A percentile compares a stretch with the other conserved stretches of the same genome.
Evolutionary conservation across 2,113 vertebrate genomes (phyloP).

Genomic region (Lontra canadensis): DNA sequence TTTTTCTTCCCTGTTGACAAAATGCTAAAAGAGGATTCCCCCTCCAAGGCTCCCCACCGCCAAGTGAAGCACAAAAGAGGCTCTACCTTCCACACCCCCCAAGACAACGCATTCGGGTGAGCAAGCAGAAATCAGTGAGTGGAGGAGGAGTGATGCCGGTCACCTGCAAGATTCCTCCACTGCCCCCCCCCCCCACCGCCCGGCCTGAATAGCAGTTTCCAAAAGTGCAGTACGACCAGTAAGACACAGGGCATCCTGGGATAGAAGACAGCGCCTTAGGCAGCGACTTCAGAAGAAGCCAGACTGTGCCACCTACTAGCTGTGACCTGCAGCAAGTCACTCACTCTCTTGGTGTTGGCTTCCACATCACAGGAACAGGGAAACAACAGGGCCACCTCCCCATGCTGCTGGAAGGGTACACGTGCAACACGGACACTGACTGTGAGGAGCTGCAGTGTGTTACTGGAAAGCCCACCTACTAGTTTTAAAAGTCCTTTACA

Average conservation of each 20-base stretch:
- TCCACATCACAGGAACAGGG: not conserved
- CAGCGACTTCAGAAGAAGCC: not conserved
- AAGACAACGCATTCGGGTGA: not conserved
- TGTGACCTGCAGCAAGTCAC: not conserved
- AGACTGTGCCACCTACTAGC: not conserved
- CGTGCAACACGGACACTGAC: fast-evolving
- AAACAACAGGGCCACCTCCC: too few relatives aligned
- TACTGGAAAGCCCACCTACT: not conserved
- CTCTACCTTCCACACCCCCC: not conserved
- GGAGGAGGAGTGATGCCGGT: not conserved
- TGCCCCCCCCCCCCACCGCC: too few relatives aligned
- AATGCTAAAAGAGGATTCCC: not conserved
- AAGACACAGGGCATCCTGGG: not conserved
- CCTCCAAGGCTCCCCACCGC: fast-evolving
- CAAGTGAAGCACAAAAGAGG: not conserved
- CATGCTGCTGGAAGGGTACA: fast-evolving
- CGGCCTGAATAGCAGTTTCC: not conserved
- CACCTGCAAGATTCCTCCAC: not conserved
- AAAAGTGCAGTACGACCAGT: not conserved
- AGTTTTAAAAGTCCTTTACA: not conserved
- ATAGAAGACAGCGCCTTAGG: not conserved
- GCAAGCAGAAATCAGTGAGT: not conserved
- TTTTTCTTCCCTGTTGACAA: not conserved
- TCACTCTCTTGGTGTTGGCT: not conserved
- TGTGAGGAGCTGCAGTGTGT: not conserved